A percentile compares a stretch with the other conserved stretches of the same genome.
Conservation (phyloP, 2,797 vertebrate genomes). For the Spondyliosoma cantharus region DNA sequence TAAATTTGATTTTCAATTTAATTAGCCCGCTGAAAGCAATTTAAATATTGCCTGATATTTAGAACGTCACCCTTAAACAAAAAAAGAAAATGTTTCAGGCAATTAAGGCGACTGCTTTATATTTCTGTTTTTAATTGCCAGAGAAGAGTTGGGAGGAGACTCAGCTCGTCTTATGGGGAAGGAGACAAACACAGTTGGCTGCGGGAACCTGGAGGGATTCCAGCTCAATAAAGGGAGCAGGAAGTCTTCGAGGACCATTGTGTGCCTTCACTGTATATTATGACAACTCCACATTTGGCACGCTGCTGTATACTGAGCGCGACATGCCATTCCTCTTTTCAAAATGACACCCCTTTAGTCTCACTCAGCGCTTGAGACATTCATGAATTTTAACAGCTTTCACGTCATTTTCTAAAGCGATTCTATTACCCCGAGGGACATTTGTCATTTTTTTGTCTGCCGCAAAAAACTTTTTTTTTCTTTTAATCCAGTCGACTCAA, state of each 20-base stretch:
- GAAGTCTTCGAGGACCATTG: slow-evolving; percentile 36
- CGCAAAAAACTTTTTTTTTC: slow-evolving; percentile 52
- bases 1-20: slow-evolving; percentile 23
- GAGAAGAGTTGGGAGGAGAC: slow-evolving; percentile 10
- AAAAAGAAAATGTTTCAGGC: slow-evolving; percentile 32
- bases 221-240: slow-evolving; percentile 47
- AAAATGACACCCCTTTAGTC: slow-evolving; percentile 37
- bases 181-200: slow-evolving; percentile 34
- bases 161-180: slow-evolving; percentile 14
- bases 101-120: slow-evolving; percentile 41
- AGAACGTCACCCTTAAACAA: slow-evolving; percentile 21
- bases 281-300: slow-evolving; percentile 52
- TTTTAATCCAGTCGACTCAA: slow-evolving; percentile 43
- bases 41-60: slow-evolving; percentile 50
- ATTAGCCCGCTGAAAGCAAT: slow-evolving; percentile 51
- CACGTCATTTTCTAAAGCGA: slow-evolving; percentile 69
- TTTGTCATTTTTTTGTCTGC: slow-evolving; percentile 48
- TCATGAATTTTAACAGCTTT: slow-evolving; percentile 62
- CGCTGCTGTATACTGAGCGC: slow-evolving; percentile 17
- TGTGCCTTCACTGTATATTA: slow-evolving; percentile 57
- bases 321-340: slow-evolving; percentile 49
- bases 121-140: slow-evolving; percentile 37
- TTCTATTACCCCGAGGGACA: slow-evolving; percentile 50
- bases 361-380: slow-evolving; percentile 37
- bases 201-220: slow-evolving; percentile 44